phyloP scores from a whole-genome alignment of 2,797 vertebrate species.

The Microchirus variegatus region DNA sequence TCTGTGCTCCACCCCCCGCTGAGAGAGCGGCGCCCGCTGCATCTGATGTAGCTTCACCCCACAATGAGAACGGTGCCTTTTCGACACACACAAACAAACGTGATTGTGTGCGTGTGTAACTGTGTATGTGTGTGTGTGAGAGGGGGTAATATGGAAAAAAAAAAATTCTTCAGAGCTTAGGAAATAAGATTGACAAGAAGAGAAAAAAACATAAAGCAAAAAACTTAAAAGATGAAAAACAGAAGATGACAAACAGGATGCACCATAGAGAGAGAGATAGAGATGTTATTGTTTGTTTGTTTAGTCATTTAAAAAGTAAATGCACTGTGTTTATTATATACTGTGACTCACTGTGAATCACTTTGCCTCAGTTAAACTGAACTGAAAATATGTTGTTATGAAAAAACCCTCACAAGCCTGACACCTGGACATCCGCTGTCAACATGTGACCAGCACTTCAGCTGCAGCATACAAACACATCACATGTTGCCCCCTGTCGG shows the following conservation, averaged over 20 bases:
- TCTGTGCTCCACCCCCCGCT: constrained; percentile 52
- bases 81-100: constrained; percentile 62
- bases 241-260: neutral
- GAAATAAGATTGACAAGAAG: constrained; percentile 6
- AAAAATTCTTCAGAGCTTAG: constrained; percentile 22
- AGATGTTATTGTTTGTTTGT: neutral
- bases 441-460: neutral
- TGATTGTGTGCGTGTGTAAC: constrained; percentile 3
- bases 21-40: constrained; percentile 54
- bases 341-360: neutral
- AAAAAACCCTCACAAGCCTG: neutral
- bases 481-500: neutral
- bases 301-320: constrained; percentile 8
- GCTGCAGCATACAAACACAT: neutral
- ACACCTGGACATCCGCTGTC: neutral
- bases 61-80: constrained; percentile 62
- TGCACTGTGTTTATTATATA: neutral
- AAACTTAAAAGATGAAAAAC: constrained; percentile 1
- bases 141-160: constrained; percentile 24
- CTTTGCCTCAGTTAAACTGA: neutral
- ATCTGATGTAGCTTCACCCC: constrained; percentile 62
- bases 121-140: constrained; percentile 12
- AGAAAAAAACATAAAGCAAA: neutral
- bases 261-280: constrained; percentile 2
- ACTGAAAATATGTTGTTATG: neutral